Evolutionary conservation across 2,797 vertebrate species (phyloP).

Genomic region (Taeniopygia guttata): DNA sequence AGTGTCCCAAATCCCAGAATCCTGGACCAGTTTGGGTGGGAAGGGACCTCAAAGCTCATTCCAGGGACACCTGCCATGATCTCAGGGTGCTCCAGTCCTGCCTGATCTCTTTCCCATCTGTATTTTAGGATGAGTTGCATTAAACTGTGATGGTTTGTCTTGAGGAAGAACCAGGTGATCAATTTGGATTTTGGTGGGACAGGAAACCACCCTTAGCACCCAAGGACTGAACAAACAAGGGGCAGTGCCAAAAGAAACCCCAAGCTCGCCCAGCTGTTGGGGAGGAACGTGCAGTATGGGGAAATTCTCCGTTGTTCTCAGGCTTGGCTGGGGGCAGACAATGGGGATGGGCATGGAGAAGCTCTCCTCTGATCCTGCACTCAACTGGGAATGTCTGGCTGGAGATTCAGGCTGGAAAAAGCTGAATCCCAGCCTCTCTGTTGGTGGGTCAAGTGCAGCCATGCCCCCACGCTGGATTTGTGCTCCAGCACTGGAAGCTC

Average conservation of each 20-base stretch:
- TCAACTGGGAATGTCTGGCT: background rate
- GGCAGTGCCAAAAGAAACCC: accelerated
- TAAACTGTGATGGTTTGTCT: background rate
- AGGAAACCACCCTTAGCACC: background rate
- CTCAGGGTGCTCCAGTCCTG: no score
- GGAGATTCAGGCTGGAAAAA: accelerated
- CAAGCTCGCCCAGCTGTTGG: background rate
- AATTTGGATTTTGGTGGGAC: background rate
- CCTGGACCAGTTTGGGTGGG: no score
- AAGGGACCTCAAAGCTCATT: no score
- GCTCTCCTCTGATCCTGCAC: background rate
- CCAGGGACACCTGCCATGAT: no score
- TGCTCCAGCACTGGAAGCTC: background rate
- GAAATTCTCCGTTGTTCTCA: background rate
- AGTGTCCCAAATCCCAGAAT: no score
- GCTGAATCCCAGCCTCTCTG: accelerated
- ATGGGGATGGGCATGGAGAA: background rate
- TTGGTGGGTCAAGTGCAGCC: background rate
- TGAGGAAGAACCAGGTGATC: background rate
- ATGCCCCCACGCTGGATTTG: background rate
- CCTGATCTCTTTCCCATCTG: background rate
- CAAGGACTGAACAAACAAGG: background rate
- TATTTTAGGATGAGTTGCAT: background rate
- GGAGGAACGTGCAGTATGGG: background rate
- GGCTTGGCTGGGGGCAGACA: background rate